Base-by-base conservation (phyloP, 2,113 vertebrate genomes). In the Heterocephalus glaber region DNA sequence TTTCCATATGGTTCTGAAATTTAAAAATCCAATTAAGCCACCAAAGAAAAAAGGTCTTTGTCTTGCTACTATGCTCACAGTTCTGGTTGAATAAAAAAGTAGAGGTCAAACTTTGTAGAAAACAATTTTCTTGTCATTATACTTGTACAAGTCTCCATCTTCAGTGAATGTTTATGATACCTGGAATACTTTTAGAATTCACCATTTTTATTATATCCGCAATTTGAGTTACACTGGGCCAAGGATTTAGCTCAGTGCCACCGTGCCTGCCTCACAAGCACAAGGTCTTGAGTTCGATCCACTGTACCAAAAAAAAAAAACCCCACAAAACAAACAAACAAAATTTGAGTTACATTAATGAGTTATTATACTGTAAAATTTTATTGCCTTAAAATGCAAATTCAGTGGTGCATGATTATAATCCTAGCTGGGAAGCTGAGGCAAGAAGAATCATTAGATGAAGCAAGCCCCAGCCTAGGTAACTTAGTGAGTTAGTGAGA, bases 321-420 rank as follows among this genome's bases (percentile, higher is more conserved):
- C n/a, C n/a, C n/a, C n/a, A n/a, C n/a, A n/a, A n/a, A 49, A 49
- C 47, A 49, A 49, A 49, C 47, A 49, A 49, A 49, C 44, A 77
- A 33, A 77, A 77, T 77, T 79, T 90, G 56, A 93, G 35, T 74
- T 54, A 61, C 35, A 88, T 28, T 90, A 65, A 82, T 95, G 14
- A 92, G 16, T 92, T 85, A 94, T 49, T 90, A 84, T 30, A 54
- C 41, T 86, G 88, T 92, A 68, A 92, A 86, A 8, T 66, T 95
- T 87, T 97, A 86, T 92, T 92, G 10, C 58, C 28, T 91, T 95
- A 83, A 93, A 93, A 87, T 89, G 74, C 16, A 95, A 97, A 96
- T 47, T 26, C 20, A 44, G 24, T 76, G 24, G 26, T 22, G 7
- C 3, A 54, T 35, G 30, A 8, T 30, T 79, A 14, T 52, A 33